Evolutionary conservation across 2,888 invertebrate genomes (phyloP).

Genomic region (Heliconius erato): DNA sequence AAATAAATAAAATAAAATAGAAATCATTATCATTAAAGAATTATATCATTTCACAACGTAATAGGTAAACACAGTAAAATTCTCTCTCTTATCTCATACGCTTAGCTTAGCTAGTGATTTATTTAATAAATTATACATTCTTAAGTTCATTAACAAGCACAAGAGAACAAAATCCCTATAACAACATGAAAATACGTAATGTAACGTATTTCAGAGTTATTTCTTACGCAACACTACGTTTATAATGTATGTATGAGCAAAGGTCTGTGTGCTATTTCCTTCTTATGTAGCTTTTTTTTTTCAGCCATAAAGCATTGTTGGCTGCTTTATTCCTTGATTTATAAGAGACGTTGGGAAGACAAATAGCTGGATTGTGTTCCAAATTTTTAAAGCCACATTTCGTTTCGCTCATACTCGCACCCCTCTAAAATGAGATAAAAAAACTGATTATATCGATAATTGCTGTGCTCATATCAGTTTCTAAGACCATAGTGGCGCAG

Average conservation of each 20-base stretch:
- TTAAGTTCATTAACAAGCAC: conserved; percentile 14
- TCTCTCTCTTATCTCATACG: background rate
- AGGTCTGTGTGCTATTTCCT: conserved; percentile 84
- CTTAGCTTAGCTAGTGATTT: background rate
- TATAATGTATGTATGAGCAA: conserved; percentile 76
- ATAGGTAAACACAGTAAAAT: background rate
- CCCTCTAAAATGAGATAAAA: conserved; percentile 72
- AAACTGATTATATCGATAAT: conserved; percentile 56
- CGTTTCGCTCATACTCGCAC: conserved; percentile 86
- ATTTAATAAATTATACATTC: conserved; percentile 17
- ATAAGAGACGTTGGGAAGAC: conserved; percentile 90
- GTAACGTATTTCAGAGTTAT: conserved; percentile 57
- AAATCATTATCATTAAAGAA: too few species aligned
- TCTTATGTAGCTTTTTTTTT: conserved; percentile 85
- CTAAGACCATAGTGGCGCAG: background rate
- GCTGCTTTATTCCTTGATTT: conserved; percentile 89
- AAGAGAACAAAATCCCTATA: conserved; percentile 27
- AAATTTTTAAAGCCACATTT: conserved; percentile 93
- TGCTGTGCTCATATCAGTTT: background rate
- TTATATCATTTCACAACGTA: background rate
- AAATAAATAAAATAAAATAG: too few species aligned
- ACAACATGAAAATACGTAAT: conserved; percentile 32
- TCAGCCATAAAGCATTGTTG: conserved; percentile 87
- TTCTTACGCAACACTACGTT: conserved; percentile 79
- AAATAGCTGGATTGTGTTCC: conserved; percentile 92